Evolutionary conservation across 2,113 vertebrate species (phyloP), one percentile per base, ranked within the genome.

Genomic region (Blennius ocellaris): DNA sequence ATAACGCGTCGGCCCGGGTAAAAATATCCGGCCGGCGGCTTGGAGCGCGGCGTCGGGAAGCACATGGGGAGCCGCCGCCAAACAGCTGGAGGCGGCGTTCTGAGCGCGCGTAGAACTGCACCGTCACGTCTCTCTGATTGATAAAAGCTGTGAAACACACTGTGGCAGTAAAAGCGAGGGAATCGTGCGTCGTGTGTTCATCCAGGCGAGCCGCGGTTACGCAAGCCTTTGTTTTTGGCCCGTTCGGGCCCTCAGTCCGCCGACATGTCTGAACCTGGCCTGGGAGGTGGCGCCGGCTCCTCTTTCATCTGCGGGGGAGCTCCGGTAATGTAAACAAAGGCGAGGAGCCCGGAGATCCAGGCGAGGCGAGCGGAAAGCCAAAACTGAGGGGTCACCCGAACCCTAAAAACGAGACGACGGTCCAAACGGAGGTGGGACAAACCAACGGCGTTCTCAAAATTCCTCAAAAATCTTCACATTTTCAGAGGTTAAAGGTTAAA

Each of bases 231-330:
- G 82, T 80, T 74, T 74, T 85, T 65, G 77, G 69, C 51, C 77
- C 59, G 21, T 63, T 6, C 54, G 73, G 77, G n/a, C n/a, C 63
- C 76, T 74, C 83, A 48, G 68, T 85, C 74, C 52, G 63, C 68
- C 49, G 61, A 82, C 89, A 79, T 85, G 86, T 87, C 87, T 87
- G 86, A 84, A 84, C 86, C 70, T n/a, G n/a, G 67, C 86, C 85
- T 82, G 84, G 65, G 50, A 66, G 66, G 80, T 83, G 77, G 76
- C 47, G 48, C 69, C 48, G 41, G 80, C 78, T 85, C 59, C 45
- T 52, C 79, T 88, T 90, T 89, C 89, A 90, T 90, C 78, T 87
- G 76, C 76, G 51, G 69, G 51, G 69, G 44, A 72, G 66, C 61
- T 69, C 38, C 60, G 73, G 71, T 81, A 90, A 90, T 87, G 89